phyloP scores from a whole-genome alignment of 2,888 invertebrate species.

The Cantharis rustica region DNA sequence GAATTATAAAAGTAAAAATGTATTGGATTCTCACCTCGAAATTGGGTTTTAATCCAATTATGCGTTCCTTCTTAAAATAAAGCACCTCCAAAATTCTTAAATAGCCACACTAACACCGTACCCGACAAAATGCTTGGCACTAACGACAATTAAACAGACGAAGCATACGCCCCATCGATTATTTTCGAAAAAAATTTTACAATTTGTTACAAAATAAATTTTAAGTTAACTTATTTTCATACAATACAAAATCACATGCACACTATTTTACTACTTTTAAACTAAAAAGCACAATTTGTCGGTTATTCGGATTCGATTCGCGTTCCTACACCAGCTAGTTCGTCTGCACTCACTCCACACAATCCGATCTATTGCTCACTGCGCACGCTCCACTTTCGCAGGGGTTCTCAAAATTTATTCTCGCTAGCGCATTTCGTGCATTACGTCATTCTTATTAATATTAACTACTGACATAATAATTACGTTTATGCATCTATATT shows the following conservation, averaged over 20 bases:
- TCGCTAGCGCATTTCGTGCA: not conserved
- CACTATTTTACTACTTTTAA: conserved; percentile 19
- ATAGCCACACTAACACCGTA: conserved; percentile 33
- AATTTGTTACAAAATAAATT: conserved; percentile 2
- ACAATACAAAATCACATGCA: conserved; percentile 10
- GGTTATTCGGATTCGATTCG: conserved; percentile 42
- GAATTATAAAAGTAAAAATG: not conserved
- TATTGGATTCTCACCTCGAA: not conserved
- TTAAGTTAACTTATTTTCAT: not conserved
- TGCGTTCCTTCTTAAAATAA: not conserved
- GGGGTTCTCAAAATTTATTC: conserved; percentile 1
- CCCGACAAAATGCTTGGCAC: conserved; percentile 33
- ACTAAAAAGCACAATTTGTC: conserved; percentile 27
- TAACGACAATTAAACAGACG: conserved; percentile 38
- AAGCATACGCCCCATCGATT: conserved; percentile 52
- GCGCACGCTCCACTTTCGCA: conserved; percentile 26
- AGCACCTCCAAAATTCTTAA: conserved; percentile 7
- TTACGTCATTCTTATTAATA: conserved; percentile 4
- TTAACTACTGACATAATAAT: not conserved
- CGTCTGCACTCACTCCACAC: conserved; percentile 38
- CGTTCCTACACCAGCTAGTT: conserved; percentile 48
- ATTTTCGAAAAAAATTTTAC: conserved; percentile 23
- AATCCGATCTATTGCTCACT: conserved; percentile 30
- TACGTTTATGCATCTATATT: not conserved
- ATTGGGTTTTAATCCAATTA: not conserved